A percentile compares a stretch with the other conserved stretches of the same genome.
These are phyloP conservation scores for Chloromyia formosa DNA, from an alignment of 2,888 invertebrate genomes.

Conservation along the genomic window DNA sequence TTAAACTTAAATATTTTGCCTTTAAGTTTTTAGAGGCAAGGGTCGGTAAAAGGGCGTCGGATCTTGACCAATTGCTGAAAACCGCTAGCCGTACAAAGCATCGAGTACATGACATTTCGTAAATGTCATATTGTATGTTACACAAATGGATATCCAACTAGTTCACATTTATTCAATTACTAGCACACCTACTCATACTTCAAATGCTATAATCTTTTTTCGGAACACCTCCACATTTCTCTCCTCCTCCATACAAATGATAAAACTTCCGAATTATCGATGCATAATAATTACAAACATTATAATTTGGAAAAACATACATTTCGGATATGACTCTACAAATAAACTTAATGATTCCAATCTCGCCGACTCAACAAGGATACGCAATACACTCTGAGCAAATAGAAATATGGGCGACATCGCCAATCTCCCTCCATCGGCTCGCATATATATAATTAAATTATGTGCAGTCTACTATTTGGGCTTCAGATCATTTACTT, in stretches of 20 bases:
- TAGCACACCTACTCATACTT: too few relatives aligned
- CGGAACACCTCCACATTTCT: too few relatives aligned
- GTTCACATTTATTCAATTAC: too few relatives aligned
- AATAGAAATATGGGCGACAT: not conserved
- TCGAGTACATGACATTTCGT: too few relatives aligned
- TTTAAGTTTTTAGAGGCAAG: too few relatives aligned
- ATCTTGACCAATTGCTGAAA: too few relatives aligned
- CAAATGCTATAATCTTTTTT: too few relatives aligned
- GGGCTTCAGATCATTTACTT: slow-evolving; percentile 6
- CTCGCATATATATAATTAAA: slow-evolving; percentile 14
- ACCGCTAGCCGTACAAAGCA: too few relatives aligned
- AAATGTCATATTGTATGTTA: too few relatives aligned
- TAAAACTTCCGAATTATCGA: not conserved
- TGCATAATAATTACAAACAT: slow-evolving; percentile 16
- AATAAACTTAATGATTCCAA: slow-evolving; percentile 12
- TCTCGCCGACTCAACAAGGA: slow-evolving; percentile 2
- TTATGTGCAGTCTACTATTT: slow-evolving; percentile 7
- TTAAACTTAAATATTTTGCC: too few relatives aligned
- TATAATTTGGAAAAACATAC: slow-evolving; percentile 1
- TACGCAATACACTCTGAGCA: not conserved
- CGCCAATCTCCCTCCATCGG: not conserved
- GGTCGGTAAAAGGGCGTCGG: too few relatives aligned
- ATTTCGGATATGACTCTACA: not conserved
- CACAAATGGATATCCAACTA: too few relatives aligned
- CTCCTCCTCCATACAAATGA: not conserved